phyloP scores from a whole-genome alignment of 2,113 vertebrate species.

The Prionailurus bengalensis region DNA sequence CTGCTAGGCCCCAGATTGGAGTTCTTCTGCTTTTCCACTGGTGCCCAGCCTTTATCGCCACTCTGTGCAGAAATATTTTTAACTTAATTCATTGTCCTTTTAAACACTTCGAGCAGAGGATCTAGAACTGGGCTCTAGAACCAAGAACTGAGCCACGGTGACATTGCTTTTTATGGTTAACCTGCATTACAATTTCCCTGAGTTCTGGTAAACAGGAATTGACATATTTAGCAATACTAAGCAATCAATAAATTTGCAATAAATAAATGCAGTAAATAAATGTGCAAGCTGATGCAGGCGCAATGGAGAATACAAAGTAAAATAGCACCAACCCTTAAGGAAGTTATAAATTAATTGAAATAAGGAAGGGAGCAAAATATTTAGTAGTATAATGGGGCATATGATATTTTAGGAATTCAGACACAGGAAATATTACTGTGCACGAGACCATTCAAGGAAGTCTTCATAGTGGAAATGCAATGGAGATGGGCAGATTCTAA shows the following conservation, averaged over 20 bases:
- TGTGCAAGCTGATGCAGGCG: neutral
- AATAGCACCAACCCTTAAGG: neutral
- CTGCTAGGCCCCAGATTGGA: neutral
- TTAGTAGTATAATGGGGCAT: neutral
- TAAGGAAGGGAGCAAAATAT: slow-evolving; percentile 5
- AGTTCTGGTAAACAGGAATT: neutral
- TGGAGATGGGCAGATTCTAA: neutral
- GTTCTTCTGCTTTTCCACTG: neutral
- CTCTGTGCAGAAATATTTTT: neutral
- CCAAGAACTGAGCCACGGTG: neutral
- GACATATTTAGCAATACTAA: neutral
- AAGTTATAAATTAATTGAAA: slow-evolving; percentile 35
- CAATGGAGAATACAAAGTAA: neutral
- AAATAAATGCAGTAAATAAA: neutral
- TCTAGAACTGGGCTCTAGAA: neutral
- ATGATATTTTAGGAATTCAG: neutral
- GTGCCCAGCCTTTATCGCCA: neutral
- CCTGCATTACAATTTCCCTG: neutral
- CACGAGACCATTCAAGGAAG: neutral
- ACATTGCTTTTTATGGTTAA: neutral
- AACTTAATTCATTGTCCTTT: neutral
- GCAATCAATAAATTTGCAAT: neutral
- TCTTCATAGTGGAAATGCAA: neutral
- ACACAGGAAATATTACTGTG: neutral
- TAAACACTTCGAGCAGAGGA: neutral